Evolutionary conservation across 2,797 vertebrate species (phyloP).

Genomic region (Sebastiscus tertius): DNA sequence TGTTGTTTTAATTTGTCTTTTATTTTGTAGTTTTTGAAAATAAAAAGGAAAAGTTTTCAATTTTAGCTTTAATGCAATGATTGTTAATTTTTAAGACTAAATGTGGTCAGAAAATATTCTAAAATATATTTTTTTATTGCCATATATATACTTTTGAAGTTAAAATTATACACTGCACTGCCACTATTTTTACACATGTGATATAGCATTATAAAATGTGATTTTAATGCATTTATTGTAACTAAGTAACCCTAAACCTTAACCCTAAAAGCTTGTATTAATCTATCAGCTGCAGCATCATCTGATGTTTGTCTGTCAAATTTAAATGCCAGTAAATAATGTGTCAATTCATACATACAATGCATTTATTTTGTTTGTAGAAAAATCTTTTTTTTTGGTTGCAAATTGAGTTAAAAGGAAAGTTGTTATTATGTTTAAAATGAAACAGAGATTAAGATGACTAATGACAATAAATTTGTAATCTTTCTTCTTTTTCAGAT

Average conservation of each 20-base stretch:
- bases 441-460: background rate
- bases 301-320: background rate
- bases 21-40: background rate
- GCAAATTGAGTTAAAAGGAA: background rate
- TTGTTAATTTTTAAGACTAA: background rate
- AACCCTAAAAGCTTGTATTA: background rate
- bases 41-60: background rate
- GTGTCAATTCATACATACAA: background rate
- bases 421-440: background rate
- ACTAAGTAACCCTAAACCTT: background rate
- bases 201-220: background rate
- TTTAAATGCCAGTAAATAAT: background rate
- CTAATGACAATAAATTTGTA: background rate
- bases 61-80: background rate
- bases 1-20: background rate
- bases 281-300: background rate
- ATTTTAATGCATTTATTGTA: background rate
- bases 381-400: background rate
- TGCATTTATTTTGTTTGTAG: background rate
- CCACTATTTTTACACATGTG: background rate
- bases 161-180: background rate
- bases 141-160: background rate
- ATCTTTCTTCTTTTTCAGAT: constrained; percentile 32
- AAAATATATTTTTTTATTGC: background rate
- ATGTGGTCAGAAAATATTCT: background rate